phyloP scores from a whole-genome alignment of 2,797 vertebrate species.

The Muscicapa striata region DNA sequence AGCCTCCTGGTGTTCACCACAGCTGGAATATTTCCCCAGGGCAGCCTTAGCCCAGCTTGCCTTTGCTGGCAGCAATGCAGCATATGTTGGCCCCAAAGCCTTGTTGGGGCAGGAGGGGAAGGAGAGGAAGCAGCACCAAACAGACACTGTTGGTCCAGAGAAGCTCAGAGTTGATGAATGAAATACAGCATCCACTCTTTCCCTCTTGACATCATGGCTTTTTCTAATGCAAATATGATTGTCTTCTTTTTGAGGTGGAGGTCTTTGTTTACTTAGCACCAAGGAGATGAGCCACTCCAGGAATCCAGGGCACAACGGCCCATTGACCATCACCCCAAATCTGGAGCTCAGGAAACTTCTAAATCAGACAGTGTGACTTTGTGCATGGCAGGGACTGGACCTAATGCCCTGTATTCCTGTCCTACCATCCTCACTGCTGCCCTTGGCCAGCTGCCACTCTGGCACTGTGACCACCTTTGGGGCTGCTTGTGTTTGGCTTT shows the following conservation, averaged over 20 bases:
- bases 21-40: conserved; percentile 6
- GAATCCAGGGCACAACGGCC: background rate
- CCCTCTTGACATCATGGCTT: background rate
- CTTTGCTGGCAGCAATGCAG: background rate
- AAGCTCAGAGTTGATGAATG: background rate
- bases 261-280: background rate
- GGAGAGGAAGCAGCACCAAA: background rate
- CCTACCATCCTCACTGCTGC: background rate
- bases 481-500: background rate
- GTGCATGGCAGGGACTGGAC: background rate
- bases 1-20: background rate
- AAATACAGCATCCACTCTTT: background rate
- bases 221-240: background rate
- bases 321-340: accelerated
- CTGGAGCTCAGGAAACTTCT: background rate
- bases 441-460: background rate
- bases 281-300: background rate
- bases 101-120: background rate
- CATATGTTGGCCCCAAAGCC: background rate
- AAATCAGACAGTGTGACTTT: background rate
- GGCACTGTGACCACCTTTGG: background rate
- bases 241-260: conserved; percentile 7
- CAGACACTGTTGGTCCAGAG: background rate
- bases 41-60: background rate
- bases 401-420: background rate